Evolutionary conservation across 2,113 vertebrate species (phyloP).

Genomic region (Psittacula cyanocephala): DNA sequence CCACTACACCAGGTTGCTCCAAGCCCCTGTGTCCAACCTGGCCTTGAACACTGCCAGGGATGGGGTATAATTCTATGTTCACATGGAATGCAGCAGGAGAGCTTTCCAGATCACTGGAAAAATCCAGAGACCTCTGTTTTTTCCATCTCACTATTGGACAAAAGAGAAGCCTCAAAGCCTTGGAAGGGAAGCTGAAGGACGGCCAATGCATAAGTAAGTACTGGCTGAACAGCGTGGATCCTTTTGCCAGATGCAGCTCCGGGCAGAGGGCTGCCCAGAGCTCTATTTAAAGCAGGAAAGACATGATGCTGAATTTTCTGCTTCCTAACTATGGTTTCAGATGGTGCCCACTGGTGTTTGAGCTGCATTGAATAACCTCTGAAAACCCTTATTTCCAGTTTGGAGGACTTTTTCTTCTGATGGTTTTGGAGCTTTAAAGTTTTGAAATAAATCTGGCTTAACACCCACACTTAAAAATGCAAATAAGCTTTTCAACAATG

Average conservation of each 20-base stretch:
- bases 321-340: background rate
- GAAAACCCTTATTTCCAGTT: background rate
- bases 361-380: background rate
- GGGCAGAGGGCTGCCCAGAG: background rate
- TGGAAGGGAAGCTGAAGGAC: background rate
- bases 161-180: background rate
- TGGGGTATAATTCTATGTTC: background rate
- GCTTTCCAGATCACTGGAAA: background rate
- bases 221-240: accelerated
- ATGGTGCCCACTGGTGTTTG: background rate
- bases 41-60: background rate
- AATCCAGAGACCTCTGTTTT: background rate
- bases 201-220: background rate
- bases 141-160: background rate
- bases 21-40: background rate
- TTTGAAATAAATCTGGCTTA: background rate
- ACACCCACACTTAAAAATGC: background rate
- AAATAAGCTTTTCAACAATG: background rate
- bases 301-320: background rate
- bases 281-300: background rate
- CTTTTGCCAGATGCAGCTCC: background rate
- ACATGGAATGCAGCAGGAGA: background rate
- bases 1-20: background rate
- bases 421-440: background rate
- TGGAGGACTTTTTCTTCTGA: background rate